Base-by-base conservation (phyloP, 2,888 invertebrate genomes). In the Parnassius apollo region DNA sequence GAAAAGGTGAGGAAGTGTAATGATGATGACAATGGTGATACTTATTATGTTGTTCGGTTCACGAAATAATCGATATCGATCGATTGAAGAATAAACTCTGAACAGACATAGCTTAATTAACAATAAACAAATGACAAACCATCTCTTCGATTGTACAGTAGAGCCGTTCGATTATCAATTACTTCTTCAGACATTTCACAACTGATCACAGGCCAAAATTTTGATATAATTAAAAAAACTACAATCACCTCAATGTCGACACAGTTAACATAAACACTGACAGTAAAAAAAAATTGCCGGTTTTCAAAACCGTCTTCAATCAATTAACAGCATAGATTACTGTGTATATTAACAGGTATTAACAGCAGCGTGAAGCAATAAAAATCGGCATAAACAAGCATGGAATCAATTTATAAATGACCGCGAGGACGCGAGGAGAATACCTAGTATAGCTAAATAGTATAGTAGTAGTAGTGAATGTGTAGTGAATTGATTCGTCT, bases 101-200 rank as follows among this genome's bases (percentile, higher is more conserved):
- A 7, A 35, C 35, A 35, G 3, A 44, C 18, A n/a, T 52, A 35
- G 35, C 18, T 4, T 2, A 48, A 35, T 7, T 45, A 56, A 59
- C 11, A 11, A 49, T 51, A 52, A 13, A 60, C 42, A 64, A 57
- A 60, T 42, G 9, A 63, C 64, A 44, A 53, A 64, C 64, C 64
- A 52, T 60, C 57, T 60, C 53, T 57, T 52, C 53, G 46, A 42
- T 60, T 57, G 49, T 59, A 55, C 51, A 64, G 64, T 11, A 64
- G 57, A 10, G 64, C 64, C 9, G 64, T 64, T 42, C 64, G 60
- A 52, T 64, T 64, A 64, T 60, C 42, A 35, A 60, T 52, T 35
- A 35, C 7, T 64, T 60, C 60, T 42, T 25, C 49, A 10, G 59
- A 42, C 64, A 64, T 64, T 64, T 52, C 50, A 44, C 44, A n/a